phyloP scores from a whole-genome alignment of 2,113 vertebrate species.

The Pomatorhinus ruficollis region DNA sequence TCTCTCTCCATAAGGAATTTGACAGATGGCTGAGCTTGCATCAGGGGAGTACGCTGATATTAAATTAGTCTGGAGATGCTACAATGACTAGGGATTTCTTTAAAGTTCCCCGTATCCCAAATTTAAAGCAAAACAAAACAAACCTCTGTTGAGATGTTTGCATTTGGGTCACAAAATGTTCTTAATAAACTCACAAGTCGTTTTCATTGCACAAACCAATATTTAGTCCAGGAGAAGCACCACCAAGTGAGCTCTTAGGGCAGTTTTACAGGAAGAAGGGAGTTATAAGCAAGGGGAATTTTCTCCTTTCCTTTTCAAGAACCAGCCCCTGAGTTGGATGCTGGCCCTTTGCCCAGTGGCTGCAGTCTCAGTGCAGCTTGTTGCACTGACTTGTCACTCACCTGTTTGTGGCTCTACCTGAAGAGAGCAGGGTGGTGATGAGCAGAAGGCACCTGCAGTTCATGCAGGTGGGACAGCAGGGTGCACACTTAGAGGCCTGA shows the following conservation, averaged over 20 bases:
- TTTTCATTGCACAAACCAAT: neutral
- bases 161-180: neutral
- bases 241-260: neutral
- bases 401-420: neutral
- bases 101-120: neutral
- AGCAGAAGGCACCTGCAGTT: neutral
- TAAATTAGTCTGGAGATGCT: neutral
- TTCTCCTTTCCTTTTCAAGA: neutral
- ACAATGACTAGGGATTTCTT: neutral
- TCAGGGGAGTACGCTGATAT: neutral
- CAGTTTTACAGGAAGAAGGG: neutral
- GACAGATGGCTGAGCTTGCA: slow-evolving; percentile 2
- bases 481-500: fast-evolving
- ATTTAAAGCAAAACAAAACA: neutral
- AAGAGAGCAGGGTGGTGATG: neutral
- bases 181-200: neutral
- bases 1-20: neutral
- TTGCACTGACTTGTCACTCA: neutral
- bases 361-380: fast-evolving
- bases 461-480: neutral
- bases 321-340: neutral
- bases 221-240: neutral
- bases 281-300: neutral
- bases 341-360: neutral
- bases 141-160: neutral